A percentile compares a stretch with the other conserved stretches of the same genome.
phyloP scores from a whole-genome alignment of 23 tunicate genomes.

The Halocynthia aurantium region DNA sequence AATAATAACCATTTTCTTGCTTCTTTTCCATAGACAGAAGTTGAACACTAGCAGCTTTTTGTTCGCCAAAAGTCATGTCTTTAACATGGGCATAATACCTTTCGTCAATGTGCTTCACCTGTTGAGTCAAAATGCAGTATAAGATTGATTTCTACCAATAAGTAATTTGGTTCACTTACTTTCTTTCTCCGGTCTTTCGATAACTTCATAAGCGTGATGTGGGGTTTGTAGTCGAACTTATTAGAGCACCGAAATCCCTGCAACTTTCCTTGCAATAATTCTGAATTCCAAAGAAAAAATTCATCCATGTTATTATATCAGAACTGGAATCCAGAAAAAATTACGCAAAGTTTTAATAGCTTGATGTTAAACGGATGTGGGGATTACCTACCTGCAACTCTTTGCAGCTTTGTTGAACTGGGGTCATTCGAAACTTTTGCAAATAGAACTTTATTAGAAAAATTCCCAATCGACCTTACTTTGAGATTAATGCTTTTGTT shows the following conservation, averaged over 20 bases:
- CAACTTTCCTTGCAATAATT: not conserved
- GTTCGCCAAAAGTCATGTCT: not conserved
- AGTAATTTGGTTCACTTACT: not conserved
- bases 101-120: not conserved
- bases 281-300: not conserved
- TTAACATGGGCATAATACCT: not conserved
- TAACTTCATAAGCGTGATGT: constrained; percentile 16
- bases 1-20: not conserved
- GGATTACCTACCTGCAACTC: not conserved
- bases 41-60: not conserved
- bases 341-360: not conserved
- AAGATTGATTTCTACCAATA: constrained; percentile 1
- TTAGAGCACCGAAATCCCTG: not conserved
- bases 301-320: not conserved
- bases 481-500: not conserved
- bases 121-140: not conserved
- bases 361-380: not conserved
- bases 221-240: constrained; percentile 11
- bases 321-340: not conserved
- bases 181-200: constrained; percentile 3
- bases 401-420: not conserved
- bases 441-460: not conserved
- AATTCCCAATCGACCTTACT: not conserved
- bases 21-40: not conserved
- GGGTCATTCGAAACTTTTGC: not conserved